phyloP scores from a whole-genome alignment of 2,888 invertebrate genomes.

The Lobophora halterata region DNA sequence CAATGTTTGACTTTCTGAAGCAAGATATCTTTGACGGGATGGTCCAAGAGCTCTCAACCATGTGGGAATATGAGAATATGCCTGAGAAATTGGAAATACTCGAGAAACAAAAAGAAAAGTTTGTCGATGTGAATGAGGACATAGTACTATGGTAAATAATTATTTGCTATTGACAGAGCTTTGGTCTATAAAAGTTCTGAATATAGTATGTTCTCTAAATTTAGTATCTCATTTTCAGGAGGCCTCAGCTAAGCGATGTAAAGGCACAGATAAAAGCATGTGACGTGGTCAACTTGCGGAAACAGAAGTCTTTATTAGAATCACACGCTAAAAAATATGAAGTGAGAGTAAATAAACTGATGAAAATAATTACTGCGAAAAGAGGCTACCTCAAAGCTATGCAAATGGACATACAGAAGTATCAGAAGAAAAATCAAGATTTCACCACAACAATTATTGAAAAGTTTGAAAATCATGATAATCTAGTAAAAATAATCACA shows the following conservation, averaged over 20 bases:
- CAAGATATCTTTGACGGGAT: slow-evolving; percentile 65
- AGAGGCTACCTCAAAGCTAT: slow-evolving; percentile 67
- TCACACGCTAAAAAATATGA: slow-evolving; percentile 68
- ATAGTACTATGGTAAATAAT: slow-evolving; percentile 48
- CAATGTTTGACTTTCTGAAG: slow-evolving; percentile 67
- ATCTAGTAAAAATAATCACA: slow-evolving; percentile 40
- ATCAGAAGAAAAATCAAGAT: slow-evolving; percentile 68
- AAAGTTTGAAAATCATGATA: slow-evolving; percentile 55
- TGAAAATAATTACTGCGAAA: slow-evolving; percentile 62
- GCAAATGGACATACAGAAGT: slow-evolving; percentile 68
- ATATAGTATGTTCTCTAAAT: neutral
- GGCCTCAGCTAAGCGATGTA: slow-evolving; percentile 65
- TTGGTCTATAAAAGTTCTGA: no score
- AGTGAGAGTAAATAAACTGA: slow-evolving; percentile 53
- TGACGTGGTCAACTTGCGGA: slow-evolving; percentile 59
- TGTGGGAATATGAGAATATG: slow-evolving; percentile 75
- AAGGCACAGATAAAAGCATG: slow-evolving; percentile 60
- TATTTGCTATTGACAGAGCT: slow-evolving; percentile 1
- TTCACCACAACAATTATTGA: slow-evolving; percentile 52
- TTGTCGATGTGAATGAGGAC: slow-evolving; percentile 46
- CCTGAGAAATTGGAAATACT: slow-evolving; percentile 58
- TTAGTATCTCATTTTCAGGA: slow-evolving; percentile 45
- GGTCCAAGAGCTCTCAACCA: slow-evolving; percentile 61
- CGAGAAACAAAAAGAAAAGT: slow-evolving; percentile 67
- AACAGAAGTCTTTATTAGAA: slow-evolving; percentile 62